Conservation (phyloP, 2,888 invertebrate species). For the Sarcophaga caerulescens region DNA sequence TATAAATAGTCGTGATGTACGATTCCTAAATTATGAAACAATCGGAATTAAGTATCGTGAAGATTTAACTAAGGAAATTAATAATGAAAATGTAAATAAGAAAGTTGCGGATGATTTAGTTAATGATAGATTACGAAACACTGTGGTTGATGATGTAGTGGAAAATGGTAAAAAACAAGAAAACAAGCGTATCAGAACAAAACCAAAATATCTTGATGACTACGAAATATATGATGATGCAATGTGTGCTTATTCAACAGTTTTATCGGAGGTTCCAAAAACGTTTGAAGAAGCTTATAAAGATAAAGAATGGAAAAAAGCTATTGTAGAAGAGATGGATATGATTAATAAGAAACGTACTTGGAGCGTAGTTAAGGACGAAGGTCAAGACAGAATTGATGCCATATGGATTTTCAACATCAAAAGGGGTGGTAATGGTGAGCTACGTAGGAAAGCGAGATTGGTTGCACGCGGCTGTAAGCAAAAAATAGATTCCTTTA, state of each 20-base stretch:
- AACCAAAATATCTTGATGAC: constrained; percentile 20
- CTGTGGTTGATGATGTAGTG: background rate
- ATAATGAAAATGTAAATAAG: background rate
- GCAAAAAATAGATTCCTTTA: background rate
- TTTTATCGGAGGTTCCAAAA: constrained; percentile 13
- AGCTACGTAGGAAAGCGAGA: constrained; percentile 36
- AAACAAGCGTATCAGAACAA: background rate
- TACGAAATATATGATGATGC: constrained; percentile 20
- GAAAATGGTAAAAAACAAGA: background rate
- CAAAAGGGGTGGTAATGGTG: constrained; percentile 5
- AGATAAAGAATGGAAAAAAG: constrained; percentile 2
- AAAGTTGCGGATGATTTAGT: background rate
- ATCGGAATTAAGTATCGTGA: constrained; percentile 5
- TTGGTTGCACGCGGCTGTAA: constrained; percentile 40
- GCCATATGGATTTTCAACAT: constrained; percentile 21
- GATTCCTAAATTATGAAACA: constrained; percentile 26
- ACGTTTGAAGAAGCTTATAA: constrained; percentile 27
- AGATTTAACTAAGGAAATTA: too few relatives aligned
- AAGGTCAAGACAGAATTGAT: constrained; percentile 16
- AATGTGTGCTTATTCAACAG: constrained; percentile 18
- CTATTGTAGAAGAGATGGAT: background rate
- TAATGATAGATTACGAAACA: background rate
- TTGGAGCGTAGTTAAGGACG: background rate
- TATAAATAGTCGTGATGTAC: constrained; percentile 35
- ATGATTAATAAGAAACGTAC: constrained; percentile 7